A percentile compares a stretch with the other conserved stretches of the same genome.
Conservation (phyloP, 2,113 vertebrate genomes). For the Amia ocellicauda region DNA sequence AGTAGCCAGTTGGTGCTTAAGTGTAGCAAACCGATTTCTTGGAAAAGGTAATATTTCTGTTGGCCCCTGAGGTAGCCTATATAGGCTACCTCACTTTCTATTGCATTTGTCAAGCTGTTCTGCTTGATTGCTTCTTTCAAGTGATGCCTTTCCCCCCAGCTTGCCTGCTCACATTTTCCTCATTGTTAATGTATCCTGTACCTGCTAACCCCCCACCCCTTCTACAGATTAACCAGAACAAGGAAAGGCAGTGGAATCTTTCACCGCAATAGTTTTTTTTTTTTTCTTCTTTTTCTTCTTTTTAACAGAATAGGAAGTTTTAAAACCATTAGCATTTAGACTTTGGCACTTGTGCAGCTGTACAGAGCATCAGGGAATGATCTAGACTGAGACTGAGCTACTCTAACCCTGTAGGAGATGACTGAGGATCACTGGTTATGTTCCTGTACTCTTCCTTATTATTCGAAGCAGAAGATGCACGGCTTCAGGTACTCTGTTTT, state of each 20-base stretch:
- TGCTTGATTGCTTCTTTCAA: too few species aligned
- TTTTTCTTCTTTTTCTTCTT: conserved; percentile 56
- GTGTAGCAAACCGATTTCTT: too few species aligned
- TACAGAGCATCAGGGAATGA: conserved; percentile 24
- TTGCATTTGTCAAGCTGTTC: too few species aligned
- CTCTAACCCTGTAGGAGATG: conserved; percentile 48
- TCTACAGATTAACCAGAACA: conserved; percentile 57
- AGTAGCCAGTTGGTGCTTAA: too few species aligned
- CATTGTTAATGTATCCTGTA: not conserved
- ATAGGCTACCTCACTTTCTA: conserved; percentile 45
- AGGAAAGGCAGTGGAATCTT: conserved; percentile 35
- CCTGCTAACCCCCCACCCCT: not conserved
- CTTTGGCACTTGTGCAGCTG: conserved; percentile 35
- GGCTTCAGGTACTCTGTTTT: conserved; percentile 61
- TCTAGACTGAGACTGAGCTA: conserved; percentile 28
- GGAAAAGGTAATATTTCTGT: conserved; percentile 6
- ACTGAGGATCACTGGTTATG: conserved; percentile 56
- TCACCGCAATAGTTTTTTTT: conserved; percentile 43
- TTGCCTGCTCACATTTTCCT: conserved; percentile 35
- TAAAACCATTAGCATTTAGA: conserved; percentile 31
- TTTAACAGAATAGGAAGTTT: conserved; percentile 46
- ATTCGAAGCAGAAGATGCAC: conserved; percentile 64
- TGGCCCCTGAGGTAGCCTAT: conserved; percentile 12
- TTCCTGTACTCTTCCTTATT: conserved; percentile 70
- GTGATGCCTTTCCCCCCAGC: conserved; percentile 48